Conservation (phyloP, 2,113 vertebrate species). For the Pipa parva region DNA sequence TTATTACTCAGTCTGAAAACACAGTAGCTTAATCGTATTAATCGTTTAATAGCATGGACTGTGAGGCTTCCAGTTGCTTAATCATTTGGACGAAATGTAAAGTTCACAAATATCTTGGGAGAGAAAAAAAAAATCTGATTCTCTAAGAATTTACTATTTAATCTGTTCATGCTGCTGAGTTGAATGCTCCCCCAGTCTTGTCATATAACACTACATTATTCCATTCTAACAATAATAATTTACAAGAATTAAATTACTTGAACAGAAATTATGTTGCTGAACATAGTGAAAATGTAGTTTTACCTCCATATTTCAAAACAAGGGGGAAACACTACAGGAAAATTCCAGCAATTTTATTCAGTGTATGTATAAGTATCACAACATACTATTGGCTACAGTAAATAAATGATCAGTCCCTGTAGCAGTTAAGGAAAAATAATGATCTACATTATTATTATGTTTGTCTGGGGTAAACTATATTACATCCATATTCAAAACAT, state of each 20-base stretch:
- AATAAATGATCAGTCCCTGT: too few species aligned
- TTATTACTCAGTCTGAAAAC: too few species aligned
- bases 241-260: slow-evolving; percentile 46
- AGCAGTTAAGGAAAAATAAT: too few species aligned
- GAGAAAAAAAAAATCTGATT: slow-evolving; percentile 31
- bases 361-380: too few species aligned
- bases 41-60: slow-evolving; percentile 27
- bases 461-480: too few species aligned
- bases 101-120: slow-evolving; percentile 18
- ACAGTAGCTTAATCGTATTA: slow-evolving; percentile 31
- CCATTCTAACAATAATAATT: slow-evolving; percentile 44
- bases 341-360: too few species aligned
- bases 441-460: too few species aligned
- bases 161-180: slow-evolving; percentile 32
- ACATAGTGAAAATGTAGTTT: slow-evolving; percentile 42
- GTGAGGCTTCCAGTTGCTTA: slow-evolving; percentile 33
- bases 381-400: too few species aligned
- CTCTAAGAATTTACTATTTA: slow-evolving; percentile 27
- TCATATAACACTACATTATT: slow-evolving; percentile 38
- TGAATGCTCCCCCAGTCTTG: slow-evolving; percentile 47
- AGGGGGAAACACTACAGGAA: too few species aligned
- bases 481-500: too few species aligned
- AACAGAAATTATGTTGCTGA: slow-evolving; percentile 45
- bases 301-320: too few species aligned
- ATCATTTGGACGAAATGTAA: slow-evolving; percentile 34